Conservation (phyloP, 1,140 invertebrate genomes). For the Hyposmocoma kahamanoa region DNA sequence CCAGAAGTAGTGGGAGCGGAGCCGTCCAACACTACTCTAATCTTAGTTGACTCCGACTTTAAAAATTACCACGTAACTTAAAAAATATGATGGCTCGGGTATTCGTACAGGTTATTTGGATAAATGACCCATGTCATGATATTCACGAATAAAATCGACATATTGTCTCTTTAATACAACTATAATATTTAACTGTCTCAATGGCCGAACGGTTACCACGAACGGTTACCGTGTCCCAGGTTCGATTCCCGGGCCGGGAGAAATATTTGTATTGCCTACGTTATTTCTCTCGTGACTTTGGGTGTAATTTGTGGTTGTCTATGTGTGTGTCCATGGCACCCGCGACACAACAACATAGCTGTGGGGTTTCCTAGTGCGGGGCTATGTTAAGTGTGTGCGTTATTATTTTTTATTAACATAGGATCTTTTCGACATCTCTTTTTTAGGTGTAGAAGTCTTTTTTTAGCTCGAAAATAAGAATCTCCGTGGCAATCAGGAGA, state of each 20-base stretch:
- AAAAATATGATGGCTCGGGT: constrained; percentile 12
- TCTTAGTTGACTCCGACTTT: constrained; percentile 8
- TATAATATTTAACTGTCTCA: too few species aligned
- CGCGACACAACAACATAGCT: too few species aligned
- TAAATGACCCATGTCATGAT: background rate
- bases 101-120: background rate
- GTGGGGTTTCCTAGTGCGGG: too few species aligned
- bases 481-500: background rate
- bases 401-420: too few species aligned
- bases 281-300: too few species aligned
- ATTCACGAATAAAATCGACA: constrained; percentile 3
- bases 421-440: background rate
- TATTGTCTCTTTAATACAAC: constrained; percentile 1
- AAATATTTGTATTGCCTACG: too few species aligned
- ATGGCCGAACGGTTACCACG: too few species aligned
- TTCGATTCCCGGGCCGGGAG: too few species aligned
- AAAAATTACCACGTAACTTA: constrained; percentile 12
- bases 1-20: constrained; percentile 18
- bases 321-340: too few species aligned
- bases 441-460: background rate
- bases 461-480: background rate
- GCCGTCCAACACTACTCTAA: constrained; percentile 21
- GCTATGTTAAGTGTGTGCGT: too few species aligned
- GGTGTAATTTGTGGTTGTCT: too few species aligned
- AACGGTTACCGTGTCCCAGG: too few species aligned